phyloP scores from a whole-genome alignment of 2,888 invertebrate genomes.

The Lasioglossum figueresi region DNA sequence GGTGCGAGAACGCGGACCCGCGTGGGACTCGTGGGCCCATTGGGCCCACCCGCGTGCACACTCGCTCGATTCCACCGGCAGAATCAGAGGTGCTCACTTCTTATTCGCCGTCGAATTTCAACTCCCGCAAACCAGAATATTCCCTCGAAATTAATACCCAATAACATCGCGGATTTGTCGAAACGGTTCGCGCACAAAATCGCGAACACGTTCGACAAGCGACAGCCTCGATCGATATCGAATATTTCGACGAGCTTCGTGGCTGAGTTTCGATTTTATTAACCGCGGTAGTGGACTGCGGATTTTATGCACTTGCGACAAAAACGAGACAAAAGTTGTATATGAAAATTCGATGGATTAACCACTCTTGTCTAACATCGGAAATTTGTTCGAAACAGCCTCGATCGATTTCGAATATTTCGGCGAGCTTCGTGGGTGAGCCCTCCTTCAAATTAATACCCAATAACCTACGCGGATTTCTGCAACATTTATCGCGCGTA shows the following conservation, averaged over 20 bases:
- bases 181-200: neutral
- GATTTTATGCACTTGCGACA: neutral
- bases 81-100: slow-evolving; percentile 66
- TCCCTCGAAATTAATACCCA: neutral
- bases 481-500: neutral
- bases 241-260: neutral
- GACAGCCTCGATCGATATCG: neutral
- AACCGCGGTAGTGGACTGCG: neutral
- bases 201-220: neutral
- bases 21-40: slow-evolving; percentile 72
- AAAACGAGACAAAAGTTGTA: neutral
- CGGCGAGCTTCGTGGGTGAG: neutral
- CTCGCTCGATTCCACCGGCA: slow-evolving; percentile 60
- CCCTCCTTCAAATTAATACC: neutral
- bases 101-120: slow-evolving; percentile 6
- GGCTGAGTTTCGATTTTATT: neutral
- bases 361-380: too few species aligned
- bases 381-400: neutral
- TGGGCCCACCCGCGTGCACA: slow-evolving; percentile 71
- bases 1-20: slow-evolving; percentile 67
- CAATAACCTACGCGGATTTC: neutral
- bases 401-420: neutral
- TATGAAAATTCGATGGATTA: too few species aligned
- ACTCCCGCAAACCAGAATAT: neutral
- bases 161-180: slow-evolving; percentile 4